phyloP scores from a whole-genome alignment of 2,113 vertebrate genomes.

The Turnix velox region DNA sequence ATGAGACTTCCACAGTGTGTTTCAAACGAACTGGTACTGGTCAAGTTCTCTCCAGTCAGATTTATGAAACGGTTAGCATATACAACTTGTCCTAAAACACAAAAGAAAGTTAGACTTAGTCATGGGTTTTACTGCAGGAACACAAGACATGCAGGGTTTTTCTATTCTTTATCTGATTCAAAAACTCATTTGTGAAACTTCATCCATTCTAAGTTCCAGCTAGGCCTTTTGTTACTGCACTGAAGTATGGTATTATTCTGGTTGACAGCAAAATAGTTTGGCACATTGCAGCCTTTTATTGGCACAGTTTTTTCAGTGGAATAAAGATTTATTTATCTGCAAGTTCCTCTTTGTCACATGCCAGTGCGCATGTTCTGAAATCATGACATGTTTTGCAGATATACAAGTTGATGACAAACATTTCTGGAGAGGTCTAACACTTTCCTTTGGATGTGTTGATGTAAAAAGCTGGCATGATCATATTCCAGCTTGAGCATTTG shows the following conservation, averaged over 20 bases:
- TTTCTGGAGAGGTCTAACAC: slow-evolving; percentile 61
- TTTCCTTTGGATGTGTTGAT: slow-evolving; percentile 31
- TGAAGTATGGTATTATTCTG: slow-evolving; percentile 1
- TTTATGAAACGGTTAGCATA: slow-evolving; percentile 89
- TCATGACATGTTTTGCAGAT: slow-evolving; percentile 42
- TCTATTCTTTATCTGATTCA: not conserved
- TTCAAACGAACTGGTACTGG: slow-evolving; percentile 88
- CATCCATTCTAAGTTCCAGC: not conserved
- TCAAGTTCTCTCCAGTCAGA: slow-evolving; percentile 88
- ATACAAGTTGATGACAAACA: slow-evolving; percentile 56
- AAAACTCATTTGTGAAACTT: not conserved
- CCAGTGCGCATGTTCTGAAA: slow-evolving; percentile 42
- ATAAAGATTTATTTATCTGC: slow-evolving; percentile 52
- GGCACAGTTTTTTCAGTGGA: slow-evolving; percentile 3
- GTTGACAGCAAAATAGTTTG: slow-evolving; percentile 17
- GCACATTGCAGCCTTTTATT: not conserved
- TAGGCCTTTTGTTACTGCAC: not conserved
- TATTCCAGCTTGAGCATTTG: slow-evolving; percentile 32
- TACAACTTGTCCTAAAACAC: slow-evolving; percentile 84
- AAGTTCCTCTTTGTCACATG: slow-evolving; percentile 34
- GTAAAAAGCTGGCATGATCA: slow-evolving; percentile 30
- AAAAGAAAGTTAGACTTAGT: slow-evolving; percentile 34
- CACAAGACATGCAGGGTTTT: not conserved
- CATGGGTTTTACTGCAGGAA: not conserved
- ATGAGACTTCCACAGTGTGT: slow-evolving; percentile 86